Base-by-base conservation (phyloP, 2,888 invertebrate genomes). In the Alitta virens region DNA sequence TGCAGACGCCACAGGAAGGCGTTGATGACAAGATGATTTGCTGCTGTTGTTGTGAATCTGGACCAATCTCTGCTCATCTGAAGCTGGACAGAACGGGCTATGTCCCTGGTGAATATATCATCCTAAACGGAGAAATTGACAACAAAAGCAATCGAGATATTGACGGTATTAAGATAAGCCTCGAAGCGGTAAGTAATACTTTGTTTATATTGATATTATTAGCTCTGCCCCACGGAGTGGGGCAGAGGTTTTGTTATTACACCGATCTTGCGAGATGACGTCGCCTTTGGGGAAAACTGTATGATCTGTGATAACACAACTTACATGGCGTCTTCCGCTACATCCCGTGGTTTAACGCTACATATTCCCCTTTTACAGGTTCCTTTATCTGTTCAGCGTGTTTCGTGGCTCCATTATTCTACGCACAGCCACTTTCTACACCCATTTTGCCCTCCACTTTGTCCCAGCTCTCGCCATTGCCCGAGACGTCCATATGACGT, bases 21-120 rank as follows among this genome's bases (percentile, higher is more conserved):
- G 86, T 87, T 71, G 87, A 88, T 74, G 84, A 23, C 24, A 64
- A 64, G 56, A 64, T 60, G 2, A 86, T 87, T 5, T 90, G 90
- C 62, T 78, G 77, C 60, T 65, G 71, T 63, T 77, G 78, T 60
- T 78, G 77, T 66, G 72, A 91, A 70, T 90, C 92, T 53, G 95
- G 95, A 55, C 87, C 90, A 9, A 91, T 96, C 56, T 86, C 90
- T 58, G 94, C 94, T 78, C 87, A 90, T 76, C 92, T 95, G 67
- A 86, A 90, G 66, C 85, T 96, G 68, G 93, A 94, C 84, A 88
- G 94, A 77, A 92, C 92, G 62, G 96, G 94, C 23, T 96, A 93
- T 83, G 94, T 96, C 65, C 94, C 95, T 14, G 96, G 95, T 2
- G 94, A 95, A 83, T 92, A 90, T 78, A 90, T 96, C 80, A 87